phyloP scores from a whole-genome alignment of 2,888 invertebrate genomes.

The Phyllotreta cruciferae region DNA sequence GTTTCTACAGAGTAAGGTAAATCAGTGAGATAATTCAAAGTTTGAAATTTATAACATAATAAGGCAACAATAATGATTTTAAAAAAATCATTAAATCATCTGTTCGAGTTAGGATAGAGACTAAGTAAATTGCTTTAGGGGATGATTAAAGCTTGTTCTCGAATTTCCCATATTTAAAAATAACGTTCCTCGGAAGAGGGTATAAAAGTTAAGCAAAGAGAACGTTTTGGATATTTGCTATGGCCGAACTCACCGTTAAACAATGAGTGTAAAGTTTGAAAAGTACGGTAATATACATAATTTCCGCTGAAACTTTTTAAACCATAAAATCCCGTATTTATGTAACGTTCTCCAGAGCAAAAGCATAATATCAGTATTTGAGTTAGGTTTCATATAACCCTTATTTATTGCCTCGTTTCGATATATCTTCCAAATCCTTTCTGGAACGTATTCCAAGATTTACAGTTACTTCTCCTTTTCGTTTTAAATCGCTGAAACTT shows the following conservation, averaged over 20 bases:
- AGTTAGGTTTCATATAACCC: conserved; percentile 57
- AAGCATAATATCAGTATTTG: conserved; percentile 57
- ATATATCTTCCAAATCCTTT: conserved; percentile 58
- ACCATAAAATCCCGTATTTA: conserved; percentile 54
- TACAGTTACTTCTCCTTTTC: conserved; percentile 51
- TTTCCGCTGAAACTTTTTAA: conserved; percentile 52
- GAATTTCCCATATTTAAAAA: conserved; percentile 23
- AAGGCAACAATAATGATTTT: too few relatives aligned
- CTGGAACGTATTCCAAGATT: conserved; percentile 55
- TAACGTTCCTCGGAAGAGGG: conserved; percentile 32
- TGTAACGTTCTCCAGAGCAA: conserved; percentile 47
- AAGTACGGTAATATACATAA: conserved; percentile 52
- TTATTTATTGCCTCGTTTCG: conserved; percentile 58
- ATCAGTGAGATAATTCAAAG: too few relatives aligned
- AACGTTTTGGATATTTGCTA: conserved; percentile 45
- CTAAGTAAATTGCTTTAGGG: neutral
- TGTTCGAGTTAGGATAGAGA: too few relatives aligned
- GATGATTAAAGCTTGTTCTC: neutral
- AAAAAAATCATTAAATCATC: too few relatives aligned
- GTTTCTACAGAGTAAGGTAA: too few relatives aligned
- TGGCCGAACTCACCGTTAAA: conserved; percentile 44
- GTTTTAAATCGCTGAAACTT: conserved; percentile 39
- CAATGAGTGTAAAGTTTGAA: conserved; percentile 50
- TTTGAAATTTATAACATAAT: too few relatives aligned
- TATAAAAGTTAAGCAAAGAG: conserved; percentile 43